These are phyloP conservation scores for Micoletzkya japonica DNA, from an alignment of 2,888 invertebrate genomes.

Conservation along the genomic window DNA sequence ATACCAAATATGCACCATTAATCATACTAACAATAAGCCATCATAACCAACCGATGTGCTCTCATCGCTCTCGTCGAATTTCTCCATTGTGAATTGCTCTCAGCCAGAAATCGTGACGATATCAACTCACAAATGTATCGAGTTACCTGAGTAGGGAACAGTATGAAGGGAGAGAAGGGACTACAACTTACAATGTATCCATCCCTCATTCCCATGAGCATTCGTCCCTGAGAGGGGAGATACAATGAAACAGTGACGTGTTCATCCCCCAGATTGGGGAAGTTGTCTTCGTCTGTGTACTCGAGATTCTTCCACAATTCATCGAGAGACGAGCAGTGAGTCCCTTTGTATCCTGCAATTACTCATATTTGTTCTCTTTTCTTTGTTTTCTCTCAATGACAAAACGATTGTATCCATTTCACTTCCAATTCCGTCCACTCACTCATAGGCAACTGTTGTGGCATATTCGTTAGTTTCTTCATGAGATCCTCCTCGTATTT, in stretches of 20 bases:
- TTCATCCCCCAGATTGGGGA: constrained; percentile 27
- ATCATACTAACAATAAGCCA: neutral
- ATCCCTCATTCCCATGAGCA: constrained; percentile 92
- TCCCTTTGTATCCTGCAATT: constrained; percentile 49
- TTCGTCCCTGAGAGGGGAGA: constrained; percentile 85
- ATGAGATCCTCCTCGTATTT: constrained; percentile 44
- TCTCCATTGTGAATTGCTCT: constrained; percentile 12
- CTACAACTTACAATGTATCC: constrained; percentile 81
- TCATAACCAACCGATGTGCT: constrained; percentile 23
- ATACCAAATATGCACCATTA: neutral
- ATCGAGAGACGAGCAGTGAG: constrained; percentile 41
- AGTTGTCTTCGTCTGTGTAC: constrained; percentile 25
- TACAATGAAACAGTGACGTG: constrained; percentile 76
- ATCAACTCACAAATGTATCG: constrained; percentile 30
- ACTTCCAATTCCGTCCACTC: constrained; percentile 24
- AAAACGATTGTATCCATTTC: neutral
- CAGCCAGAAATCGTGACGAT: constrained; percentile 26
- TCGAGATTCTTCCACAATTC: constrained; percentile 42
- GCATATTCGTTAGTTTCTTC: constrained; percentile 34
- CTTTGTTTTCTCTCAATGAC: neutral
- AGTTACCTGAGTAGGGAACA: constrained; percentile 17
- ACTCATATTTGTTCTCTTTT: too few relatives aligned
- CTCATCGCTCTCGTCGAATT: constrained; percentile 28
- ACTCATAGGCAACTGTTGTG: constrained; percentile 41
- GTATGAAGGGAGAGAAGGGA: neutral